Evolutionary conservation across 2,797 vertebrate species (phyloP).

Genomic region (Apodemus agrarius): DNA sequence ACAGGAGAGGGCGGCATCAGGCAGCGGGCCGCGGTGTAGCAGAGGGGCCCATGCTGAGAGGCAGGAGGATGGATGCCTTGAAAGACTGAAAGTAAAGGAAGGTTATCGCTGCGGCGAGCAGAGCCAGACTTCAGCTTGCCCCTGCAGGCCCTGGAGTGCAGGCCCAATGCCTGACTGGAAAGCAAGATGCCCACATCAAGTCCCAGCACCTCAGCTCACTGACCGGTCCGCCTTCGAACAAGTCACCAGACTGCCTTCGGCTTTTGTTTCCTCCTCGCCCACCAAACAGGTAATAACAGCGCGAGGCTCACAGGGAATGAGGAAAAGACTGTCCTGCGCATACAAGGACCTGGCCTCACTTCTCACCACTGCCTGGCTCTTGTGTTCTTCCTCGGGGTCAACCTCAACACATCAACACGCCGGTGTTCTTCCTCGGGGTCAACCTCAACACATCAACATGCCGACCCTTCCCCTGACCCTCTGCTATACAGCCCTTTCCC

Average conservation of each 20-base stretch:
- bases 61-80: background rate
- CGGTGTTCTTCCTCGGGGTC: background rate
- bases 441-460: background rate
- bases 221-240: background rate
- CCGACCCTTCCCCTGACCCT: background rate
- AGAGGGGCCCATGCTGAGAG: background rate
- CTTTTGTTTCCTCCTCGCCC: constrained; percentile 15
- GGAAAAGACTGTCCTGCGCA: background rate
- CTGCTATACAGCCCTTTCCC: background rate
- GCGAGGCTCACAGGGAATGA: background rate
- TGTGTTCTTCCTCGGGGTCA: background rate
- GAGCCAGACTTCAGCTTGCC: background rate
- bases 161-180: background rate
- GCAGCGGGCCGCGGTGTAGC: background rate
- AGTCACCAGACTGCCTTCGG: background rate
- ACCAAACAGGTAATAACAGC: background rate
- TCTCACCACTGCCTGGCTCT: background rate
- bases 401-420: background rate
- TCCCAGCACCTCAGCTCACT: background rate
- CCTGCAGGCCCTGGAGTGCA: background rate
- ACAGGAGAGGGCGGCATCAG: background rate
- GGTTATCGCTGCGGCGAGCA: background rate
- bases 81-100: background rate
- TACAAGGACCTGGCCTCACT: background rate
- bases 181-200: background rate